These are phyloP conservation scores for Protonibea diacanthus DNA, from an alignment of 2,797 vertebrate genomes.

Conservation along the genomic window DNA sequence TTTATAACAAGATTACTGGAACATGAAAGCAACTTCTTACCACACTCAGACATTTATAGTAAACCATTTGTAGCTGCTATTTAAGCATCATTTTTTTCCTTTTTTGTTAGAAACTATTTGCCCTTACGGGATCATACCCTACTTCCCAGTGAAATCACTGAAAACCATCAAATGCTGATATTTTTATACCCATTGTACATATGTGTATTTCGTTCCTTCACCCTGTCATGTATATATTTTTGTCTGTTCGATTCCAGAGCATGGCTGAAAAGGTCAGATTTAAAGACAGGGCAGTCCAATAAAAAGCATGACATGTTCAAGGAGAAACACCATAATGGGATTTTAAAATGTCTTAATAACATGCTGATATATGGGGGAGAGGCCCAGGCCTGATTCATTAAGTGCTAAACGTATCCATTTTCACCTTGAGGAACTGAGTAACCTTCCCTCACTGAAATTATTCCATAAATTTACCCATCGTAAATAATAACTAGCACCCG, in stretches of 20 bases:
- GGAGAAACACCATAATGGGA: conserved; percentile 91
- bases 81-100: conserved; percentile 44
- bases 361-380: conserved; percentile 90
- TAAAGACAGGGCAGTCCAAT: conserved; percentile 89
- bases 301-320: conserved; percentile 90
- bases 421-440: conserved; percentile 90
- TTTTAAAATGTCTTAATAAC: conserved; percentile 92
- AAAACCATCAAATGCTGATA: conserved; percentile 62
- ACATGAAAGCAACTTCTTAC: conserved; percentile 69
- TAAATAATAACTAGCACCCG: conserved; percentile 87
- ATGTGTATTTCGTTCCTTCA: conserved; percentile 53
- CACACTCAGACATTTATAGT: conserved; percentile 54
- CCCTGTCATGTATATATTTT: conserved; percentile 68
- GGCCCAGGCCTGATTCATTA: conserved; percentile 86
- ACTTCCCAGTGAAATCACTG: conserved; percentile 47
- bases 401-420: conserved; percentile 89
- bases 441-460: conserved; percentile 87
- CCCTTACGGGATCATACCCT: conserved; percentile 36
- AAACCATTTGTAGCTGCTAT: conserved; percentile 72
- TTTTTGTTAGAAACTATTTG: conserved; percentile 58
- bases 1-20: conserved; percentile 72
- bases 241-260: conserved; percentile 75
- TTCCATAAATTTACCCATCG: conserved; percentile 89
- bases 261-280: conserved; percentile 86
- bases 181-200: conserved; percentile 58